These are phyloP conservation scores for Paradisaea rubra DNA, from an alignment of 2,113 vertebrate species.

Conservation along the genomic window DNA sequence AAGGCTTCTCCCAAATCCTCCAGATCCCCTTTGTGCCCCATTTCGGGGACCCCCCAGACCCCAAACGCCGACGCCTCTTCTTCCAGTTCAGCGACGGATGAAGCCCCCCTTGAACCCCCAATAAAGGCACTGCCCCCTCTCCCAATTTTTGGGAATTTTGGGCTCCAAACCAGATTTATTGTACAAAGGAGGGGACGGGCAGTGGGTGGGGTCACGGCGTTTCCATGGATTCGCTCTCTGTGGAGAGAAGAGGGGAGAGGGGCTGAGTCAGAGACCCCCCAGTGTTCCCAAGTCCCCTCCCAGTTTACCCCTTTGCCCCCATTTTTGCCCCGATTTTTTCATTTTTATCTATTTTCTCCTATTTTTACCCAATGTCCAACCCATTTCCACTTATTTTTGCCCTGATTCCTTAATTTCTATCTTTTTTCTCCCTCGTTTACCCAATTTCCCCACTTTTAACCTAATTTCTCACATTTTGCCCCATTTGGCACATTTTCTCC, in stretches of 20 bases:
- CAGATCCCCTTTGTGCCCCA: background rate
- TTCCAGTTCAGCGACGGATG: background rate
- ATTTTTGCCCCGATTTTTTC: too few species aligned
- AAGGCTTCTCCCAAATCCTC: background rate
- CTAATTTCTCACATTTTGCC: background rate
- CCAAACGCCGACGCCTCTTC: background rate
- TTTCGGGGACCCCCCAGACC: background rate
- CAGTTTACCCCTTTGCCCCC: background rate
- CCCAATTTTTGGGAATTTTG: background rate
- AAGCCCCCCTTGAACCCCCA: background rate
- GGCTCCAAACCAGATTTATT: background rate
- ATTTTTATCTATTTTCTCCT: background rate
- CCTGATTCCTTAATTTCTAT: background rate
- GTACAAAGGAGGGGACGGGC: background rate
- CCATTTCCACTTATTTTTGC: background rate
- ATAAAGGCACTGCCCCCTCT: background rate
- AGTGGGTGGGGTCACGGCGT: background rate
- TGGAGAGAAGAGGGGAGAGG: background rate
- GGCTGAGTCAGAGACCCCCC: background rate
- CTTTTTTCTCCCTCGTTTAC: rapidly evolving
- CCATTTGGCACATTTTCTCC: rapidly evolving
- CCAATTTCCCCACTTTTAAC: background rate
- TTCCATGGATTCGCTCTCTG: background rate
- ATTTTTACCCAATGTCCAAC: too few species aligned
- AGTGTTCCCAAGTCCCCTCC: background rate